Evolutionary conservation across 2,888 invertebrate species (phyloP), one percentile per base, ranked within the genome.

Genomic region (Brachyptera risi): DNA sequence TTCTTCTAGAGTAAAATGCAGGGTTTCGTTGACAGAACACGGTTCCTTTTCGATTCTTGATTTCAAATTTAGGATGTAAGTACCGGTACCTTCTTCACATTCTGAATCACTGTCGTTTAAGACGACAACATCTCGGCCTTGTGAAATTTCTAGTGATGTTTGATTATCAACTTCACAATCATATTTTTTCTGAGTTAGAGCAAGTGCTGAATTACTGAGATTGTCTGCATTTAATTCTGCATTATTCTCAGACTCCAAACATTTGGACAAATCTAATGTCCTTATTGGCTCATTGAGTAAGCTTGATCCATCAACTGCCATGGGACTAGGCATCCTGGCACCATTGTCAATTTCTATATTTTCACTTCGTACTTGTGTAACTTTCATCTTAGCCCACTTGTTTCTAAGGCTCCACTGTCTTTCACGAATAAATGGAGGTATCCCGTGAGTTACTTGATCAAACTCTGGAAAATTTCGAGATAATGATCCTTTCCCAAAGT

Each of bases 1-100:
- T 76, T 93, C 92, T 74, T 90, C 88, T 56, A 85, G 77, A 1
- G 83, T 81, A n/a, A 92, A 74, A 70, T 84, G 79, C 3, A 90
- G 74, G 21, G 80, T 82, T 75, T 90, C 89, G 58, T 76, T 75
- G 1, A 85, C 68, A 62, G 80, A 79, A 66, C 81, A 80, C 68
- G 77, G 79, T 71, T 84, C 84, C 3, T 80, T 69, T 70, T 83
- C 81, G 68, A 84, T 80, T 69, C 78, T 77, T 9, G 85, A 82
- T 68, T 80, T 79, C 61, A 86, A 73, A 65, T 82, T 78, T 68
- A 83, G 76, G n/a, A n/a, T n/a, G n/a, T n/a, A n/a, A n/a, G n/a
- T n/a, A n/a, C n/a, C n/a, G n/a, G n/a, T n/a, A 63, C 83, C 84
- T 65, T 77, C 80, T 61, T 86, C 85, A 1, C 80, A 81, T 21